Evolutionary conservation across 1,140 invertebrate species (phyloP).

Genomic region (Araneus ventricosus): DNA sequence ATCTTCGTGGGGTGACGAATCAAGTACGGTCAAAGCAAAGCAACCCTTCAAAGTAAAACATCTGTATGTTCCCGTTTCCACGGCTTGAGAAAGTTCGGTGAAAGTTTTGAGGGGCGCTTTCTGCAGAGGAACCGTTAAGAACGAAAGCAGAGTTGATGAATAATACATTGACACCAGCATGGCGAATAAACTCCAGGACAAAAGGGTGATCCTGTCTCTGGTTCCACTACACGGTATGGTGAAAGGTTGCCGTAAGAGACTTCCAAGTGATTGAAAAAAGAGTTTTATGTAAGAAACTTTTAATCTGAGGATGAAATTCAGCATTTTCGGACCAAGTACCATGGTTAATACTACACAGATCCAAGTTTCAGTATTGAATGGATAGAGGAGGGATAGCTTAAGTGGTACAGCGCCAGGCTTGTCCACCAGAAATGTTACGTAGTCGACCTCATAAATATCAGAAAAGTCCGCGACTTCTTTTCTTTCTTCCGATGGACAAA

Average conservation of each 20-base stretch:
- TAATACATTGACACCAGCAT: not conserved
- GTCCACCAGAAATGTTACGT: not conserved
- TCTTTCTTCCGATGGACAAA: not conserved
- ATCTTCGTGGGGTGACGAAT: not conserved
- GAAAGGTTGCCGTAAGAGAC: not conserved
- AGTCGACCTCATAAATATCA: not conserved
- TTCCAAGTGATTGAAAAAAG: not conserved
- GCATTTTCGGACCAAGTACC: not conserved
- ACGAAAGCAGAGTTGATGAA: conserved; percentile 13
- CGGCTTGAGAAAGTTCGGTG: conserved; percentile 28
- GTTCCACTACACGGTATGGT: not conserved
- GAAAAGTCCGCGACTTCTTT: not conserved
- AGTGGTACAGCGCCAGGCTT: not conserved
- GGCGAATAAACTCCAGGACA: not conserved
- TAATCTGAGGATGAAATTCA: not conserved
- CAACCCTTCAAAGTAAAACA: not conserved
- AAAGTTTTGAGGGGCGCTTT: not conserved
- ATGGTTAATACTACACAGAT: not conserved
- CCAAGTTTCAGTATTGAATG: conserved; percentile 1
- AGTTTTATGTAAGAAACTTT: not conserved
- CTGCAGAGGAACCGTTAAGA: not conserved
- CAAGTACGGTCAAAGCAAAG: not conserved
- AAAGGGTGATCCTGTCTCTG: not conserved
- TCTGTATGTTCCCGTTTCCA: conserved; percentile 1
- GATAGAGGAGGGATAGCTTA: not conserved